A percentile compares a stretch with the other conserved stretches of the same genome.
Conservation (phyloP, 1,140 invertebrate genomes). For the Helicoverpa armigera region DNA sequence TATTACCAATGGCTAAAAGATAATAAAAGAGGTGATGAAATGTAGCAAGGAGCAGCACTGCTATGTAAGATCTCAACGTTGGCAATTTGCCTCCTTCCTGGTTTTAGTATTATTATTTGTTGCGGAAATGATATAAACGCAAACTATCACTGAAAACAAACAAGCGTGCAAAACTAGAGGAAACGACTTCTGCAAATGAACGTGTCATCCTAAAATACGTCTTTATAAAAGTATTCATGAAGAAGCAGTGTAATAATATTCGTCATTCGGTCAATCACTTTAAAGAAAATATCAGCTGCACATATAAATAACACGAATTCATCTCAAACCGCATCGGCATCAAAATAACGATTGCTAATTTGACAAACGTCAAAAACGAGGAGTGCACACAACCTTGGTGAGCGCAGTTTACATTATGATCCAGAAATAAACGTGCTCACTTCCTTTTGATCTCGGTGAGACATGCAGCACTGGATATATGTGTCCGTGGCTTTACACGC, state of each 20-base stretch:
- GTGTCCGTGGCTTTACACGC: conserved; percentile 29
- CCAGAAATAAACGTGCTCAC: conserved; percentile 71
- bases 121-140: neutral
- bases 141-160: neutral
- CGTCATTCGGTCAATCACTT: conserved; percentile 35
- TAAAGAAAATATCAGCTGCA: conserved; percentile 7
- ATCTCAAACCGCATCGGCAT: conserved; percentile 13
- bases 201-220: neutral
- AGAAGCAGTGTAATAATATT: conserved; percentile 5
- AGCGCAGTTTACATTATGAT: conserved; percentile 68
- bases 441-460: conserved; percentile 66
- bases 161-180: neutral
- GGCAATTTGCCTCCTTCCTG: conserved; percentile 18
- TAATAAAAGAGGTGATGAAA: neutral
- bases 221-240: neutral
- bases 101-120: conserved; percentile 5
- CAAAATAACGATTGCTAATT: conserved; percentile 43
- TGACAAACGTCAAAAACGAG: conserved; percentile 58
- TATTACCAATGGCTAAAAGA: neutral
- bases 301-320: conserved; percentile 41
- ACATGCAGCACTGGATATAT: conserved; percentile 23
- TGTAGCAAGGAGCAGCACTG: neutral
- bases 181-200: neutral
- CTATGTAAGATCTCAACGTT: neutral
- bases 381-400: conserved; percentile 68